Evolutionary conservation across 2,797 vertebrate genomes (phyloP).

Genomic region (Sebastolobus altivelis): DNA sequence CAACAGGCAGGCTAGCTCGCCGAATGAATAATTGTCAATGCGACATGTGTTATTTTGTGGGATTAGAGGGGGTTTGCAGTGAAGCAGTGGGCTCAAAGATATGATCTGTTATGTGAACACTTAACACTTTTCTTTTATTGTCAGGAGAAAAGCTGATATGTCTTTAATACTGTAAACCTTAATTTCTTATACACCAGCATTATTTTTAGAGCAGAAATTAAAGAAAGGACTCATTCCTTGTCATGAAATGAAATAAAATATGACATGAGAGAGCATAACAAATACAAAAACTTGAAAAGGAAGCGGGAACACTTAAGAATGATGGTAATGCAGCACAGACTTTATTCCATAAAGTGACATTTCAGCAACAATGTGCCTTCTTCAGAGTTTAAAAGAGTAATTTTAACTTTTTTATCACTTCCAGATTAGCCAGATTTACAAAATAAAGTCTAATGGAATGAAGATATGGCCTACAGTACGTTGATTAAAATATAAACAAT

Average conservation of each 20-base stretch:
- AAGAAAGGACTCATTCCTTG: not conserved
- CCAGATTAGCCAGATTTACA: not conserved
- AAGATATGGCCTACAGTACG: not conserved
- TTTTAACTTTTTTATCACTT: not conserved
- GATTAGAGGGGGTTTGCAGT: constrained; percentile 60
- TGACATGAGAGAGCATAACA: not conserved
- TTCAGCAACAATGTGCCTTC: not conserved
- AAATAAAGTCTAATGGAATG: not conserved
- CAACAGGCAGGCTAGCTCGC: constrained; percentile 78
- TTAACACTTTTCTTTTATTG: not conserved
- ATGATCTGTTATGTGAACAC: not conserved
- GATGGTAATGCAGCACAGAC: not conserved
- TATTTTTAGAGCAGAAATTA: not conserved
- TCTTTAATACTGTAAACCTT: not conserved
- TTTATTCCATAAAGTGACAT: not conserved
- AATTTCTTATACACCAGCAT: not conserved
- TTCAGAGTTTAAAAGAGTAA: not conserved
- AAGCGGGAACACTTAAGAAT: not conserved
- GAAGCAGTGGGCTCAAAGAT: constrained; percentile 24
- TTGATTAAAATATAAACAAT: not conserved
- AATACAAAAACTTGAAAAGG: not conserved
- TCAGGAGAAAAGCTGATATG: not conserved
- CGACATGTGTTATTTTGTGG: constrained; percentile 72
- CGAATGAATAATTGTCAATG: constrained; percentile 78
- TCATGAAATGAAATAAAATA: not conserved